A percentile compares a stretch with the other conserved stretches of the same genome.
phyloP scores from a whole-genome alignment of 2,797 vertebrate genomes.

The Microctenopoma lineatum region DNA sequence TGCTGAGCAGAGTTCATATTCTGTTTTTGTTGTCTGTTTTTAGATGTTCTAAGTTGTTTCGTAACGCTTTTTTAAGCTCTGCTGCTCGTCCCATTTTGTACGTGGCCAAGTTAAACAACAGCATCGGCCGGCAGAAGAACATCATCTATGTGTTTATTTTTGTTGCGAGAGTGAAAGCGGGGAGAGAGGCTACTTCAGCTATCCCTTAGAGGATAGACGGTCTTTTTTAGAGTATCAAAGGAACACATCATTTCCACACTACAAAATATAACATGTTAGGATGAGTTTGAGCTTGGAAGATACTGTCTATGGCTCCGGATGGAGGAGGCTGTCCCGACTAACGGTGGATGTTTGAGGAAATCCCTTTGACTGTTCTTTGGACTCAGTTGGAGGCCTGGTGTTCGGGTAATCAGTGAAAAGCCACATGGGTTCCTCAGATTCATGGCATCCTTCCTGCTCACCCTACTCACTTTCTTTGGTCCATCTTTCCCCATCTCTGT shows the following conservation, averaged over 20 bases:
- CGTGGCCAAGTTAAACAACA: conserved; percentile 78
- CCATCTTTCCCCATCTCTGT: conserved; percentile 62
- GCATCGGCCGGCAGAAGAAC: conserved; percentile 65
- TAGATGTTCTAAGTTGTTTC: conserved; percentile 71
- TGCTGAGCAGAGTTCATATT: conserved; percentile 37
- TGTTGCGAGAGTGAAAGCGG: conserved; percentile 65
- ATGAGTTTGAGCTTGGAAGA: conserved; percentile 73
- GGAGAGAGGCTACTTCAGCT: conserved; percentile 70
- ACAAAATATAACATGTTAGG: conserved; percentile 72
- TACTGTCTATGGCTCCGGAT: conserved; percentile 70
- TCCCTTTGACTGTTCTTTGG: conserved; percentile 77
- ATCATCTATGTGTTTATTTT: conserved; percentile 75
- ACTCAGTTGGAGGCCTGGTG: conserved; percentile 77
- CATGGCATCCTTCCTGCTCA: conserved; percentile 76
- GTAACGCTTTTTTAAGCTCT: conserved; percentile 73
- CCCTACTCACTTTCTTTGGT: conserved; percentile 68
- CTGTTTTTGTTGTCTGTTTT: conserved; percentile 68
- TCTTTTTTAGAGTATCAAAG: conserved; percentile 78
- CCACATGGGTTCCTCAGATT: conserved; percentile 79
- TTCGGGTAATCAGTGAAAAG: conserved; percentile 80
- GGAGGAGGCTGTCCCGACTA: conserved; percentile 64
- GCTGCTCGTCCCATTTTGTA: conserved; percentile 76
- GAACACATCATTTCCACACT: conserved; percentile 72
- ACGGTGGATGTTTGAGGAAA: conserved; percentile 76
- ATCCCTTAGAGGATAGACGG: conserved; percentile 63